These are phyloP conservation scores for Hippocampus barbouri DNA, from an alignment of 2,113 vertebrate genomes.

Conservation along the genomic window DNA sequence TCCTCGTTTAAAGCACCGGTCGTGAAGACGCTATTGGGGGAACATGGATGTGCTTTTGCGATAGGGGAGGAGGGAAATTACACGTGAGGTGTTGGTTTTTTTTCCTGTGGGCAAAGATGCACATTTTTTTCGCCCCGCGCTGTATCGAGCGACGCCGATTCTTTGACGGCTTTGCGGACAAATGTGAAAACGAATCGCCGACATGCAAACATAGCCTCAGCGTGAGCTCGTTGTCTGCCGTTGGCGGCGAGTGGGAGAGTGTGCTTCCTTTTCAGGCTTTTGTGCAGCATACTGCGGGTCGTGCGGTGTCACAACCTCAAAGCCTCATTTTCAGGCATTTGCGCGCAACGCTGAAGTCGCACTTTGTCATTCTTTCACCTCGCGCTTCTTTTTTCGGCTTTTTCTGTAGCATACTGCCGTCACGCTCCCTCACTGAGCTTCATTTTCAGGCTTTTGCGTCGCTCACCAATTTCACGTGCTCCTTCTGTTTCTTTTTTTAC, in stretches of 20 bases:
- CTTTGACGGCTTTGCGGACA: background rate
- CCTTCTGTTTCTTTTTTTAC: no score
- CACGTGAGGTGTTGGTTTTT: background rate
- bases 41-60: constrained; percentile 5
- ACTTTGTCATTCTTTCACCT: background rate
- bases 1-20: background rate
- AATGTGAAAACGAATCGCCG: background rate
- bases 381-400: background rate
- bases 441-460: background rate
- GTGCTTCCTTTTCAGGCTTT: background rate
- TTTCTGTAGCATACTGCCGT: no score
- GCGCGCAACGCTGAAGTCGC: no score
- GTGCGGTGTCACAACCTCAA: no score
- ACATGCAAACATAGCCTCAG: background rate
- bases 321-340: no score
- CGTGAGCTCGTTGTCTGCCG: no score
- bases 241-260: no score
- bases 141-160: background rate
- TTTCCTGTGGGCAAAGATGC: background rate
- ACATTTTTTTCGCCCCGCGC: background rate
- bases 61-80: constrained; percentile 19
- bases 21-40: constrained; percentile 11
- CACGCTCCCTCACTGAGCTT: background rate
- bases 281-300: background rate
- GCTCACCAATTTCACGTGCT: no score